A percentile compares a stretch with the other conserved stretches of the same genome.
These are phyloP conservation scores for Gadopsis marmoratus DNA, from an alignment of 2,797 vertebrate genomes.

Conservation along the genomic window DNA sequence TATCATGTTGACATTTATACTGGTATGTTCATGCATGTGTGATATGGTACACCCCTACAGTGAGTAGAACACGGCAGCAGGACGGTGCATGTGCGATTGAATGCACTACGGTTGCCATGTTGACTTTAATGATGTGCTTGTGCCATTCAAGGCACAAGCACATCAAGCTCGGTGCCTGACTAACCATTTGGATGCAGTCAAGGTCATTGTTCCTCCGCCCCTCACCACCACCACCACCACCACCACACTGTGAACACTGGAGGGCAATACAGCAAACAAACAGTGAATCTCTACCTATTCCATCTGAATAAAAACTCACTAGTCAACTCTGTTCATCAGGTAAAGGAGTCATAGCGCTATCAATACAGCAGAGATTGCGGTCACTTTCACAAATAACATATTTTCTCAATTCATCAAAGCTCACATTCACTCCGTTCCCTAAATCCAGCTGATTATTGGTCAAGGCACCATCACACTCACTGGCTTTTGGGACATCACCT, in stretches of 20 bases:
- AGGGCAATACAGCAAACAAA: constrained; percentile 1
- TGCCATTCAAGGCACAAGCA: background rate
- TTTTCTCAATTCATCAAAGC: background rate
- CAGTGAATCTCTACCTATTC: background rate
- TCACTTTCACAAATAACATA: constrained; percentile 3
- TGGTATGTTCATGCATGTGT: background rate
- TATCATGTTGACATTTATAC: background rate
- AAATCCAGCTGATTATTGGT: constrained; percentile 25
- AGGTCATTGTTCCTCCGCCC: constrained; percentile 36
- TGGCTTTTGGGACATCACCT: constrained; percentile 27
- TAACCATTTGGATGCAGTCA: constrained; percentile 23
- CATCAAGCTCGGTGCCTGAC: background rate
- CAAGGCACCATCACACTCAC: constrained; percentile 22
- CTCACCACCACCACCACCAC: background rate
- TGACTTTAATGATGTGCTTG: background rate
- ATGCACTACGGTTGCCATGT: background rate
- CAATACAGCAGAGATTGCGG: background rate
- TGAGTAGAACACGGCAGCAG: background rate
- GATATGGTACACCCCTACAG: background rate
- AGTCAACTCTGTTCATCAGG: background rate
- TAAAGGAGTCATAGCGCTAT: background rate
- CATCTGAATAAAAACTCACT: background rate
- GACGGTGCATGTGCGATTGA: background rate
- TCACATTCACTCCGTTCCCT: constrained; percentile 6
- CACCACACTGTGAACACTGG: background rate